Evolutionary conservation across 1,140 invertebrate genomes (phyloP), one percentile per base, ranked within the genome.

Genomic region (Euschistus heros): DNA sequence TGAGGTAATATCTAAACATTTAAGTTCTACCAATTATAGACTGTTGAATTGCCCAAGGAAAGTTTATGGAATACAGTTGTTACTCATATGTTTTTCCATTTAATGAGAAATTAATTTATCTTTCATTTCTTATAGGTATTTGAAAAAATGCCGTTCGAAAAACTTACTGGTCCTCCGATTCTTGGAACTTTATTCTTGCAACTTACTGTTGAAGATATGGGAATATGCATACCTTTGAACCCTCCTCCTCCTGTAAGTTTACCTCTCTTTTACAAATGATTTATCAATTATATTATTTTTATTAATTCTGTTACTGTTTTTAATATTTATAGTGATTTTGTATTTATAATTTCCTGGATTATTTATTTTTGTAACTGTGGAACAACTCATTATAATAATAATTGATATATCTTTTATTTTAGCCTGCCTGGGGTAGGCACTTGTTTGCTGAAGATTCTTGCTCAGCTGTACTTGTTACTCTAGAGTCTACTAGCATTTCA

Each of bases 151-250:
- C 85, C 86, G 15, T 84, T 86, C 68, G 87, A 88, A 0, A 88
- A 91, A 73, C 77, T 89, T 65, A 85, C 86, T 2, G 82, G 84
- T 17, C 77, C 85, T 30, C 85, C 86, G 2, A 83, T 91, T 73
- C 77, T 94, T 14, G 92, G 91, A 27, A 97, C 91, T 7, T 76
- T 98, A 42, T 97, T 97, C 74, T 79, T 98, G 27, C 94, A 97
- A 73, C 75, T 98, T 2, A 97, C 93, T 0, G 92, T 97, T 0
- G 91, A 96, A 74, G 94, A 97, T 74, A 93, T 98, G 84, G 95
- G 95, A 18, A 94, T 97, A 65, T 97, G 94, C 76, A 74, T 98
- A 57, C 95, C 95, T 1, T 77, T 96, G 0, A 91, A 93, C 76
- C 88, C 91, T 64, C 76, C 88, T 14, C 87, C 87, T 30, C 81